Evolutionary conservation across 2,888 invertebrate species (phyloP), one percentile per base, ranked within the genome.

Genomic region (Lasioglossum zephyrum): DNA sequence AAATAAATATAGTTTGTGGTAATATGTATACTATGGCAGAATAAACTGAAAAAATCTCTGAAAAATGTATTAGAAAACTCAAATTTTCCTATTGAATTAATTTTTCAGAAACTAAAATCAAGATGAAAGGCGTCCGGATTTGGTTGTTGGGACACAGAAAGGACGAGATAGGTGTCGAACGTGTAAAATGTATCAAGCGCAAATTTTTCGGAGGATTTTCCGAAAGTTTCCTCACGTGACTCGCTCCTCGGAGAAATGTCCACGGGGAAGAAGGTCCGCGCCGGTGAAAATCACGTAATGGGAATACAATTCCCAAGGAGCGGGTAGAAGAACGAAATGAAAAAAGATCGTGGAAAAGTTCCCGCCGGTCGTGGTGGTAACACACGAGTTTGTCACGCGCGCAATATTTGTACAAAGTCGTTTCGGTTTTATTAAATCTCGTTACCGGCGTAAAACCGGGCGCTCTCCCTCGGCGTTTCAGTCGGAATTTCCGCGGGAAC

Each of bases 371-470:
- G 66, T 49, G 53, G 53, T 39, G 26, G 66, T 36, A 26, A 49
- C 77, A 53, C 69, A 39, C 77, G 36, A 70, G 77, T 18, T 41
- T 69, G n/a, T 70, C 66, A 47, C 66, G 39, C 39, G 69, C 39
- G 26, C 69, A 77, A 70, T 53, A 53, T 70, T 77, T 77, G 77
- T 47, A 69, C 49, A 70, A 69, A 53, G 53, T 70, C 47, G 69
- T 36, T 49, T 69, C 49, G 26, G 73, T 77, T 69, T 69, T 77
- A 77, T 77, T 77, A 77, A 77, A 77, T 70, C 69, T 36, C 39
- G 69, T 70, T 26, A 16, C 69, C 49, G 9, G 69, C 39, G 49
- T 26, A 53, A 77, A 77, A 69, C 69, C 36, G 69, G 70, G 11
- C 44, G 41, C n/a, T 53, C n/a, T 70, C 39, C 49, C 77, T 36